Evolutionary conservation across 2,888 invertebrate species (phyloP).

Genomic region (Venustoraphidia nigricollis): DNA sequence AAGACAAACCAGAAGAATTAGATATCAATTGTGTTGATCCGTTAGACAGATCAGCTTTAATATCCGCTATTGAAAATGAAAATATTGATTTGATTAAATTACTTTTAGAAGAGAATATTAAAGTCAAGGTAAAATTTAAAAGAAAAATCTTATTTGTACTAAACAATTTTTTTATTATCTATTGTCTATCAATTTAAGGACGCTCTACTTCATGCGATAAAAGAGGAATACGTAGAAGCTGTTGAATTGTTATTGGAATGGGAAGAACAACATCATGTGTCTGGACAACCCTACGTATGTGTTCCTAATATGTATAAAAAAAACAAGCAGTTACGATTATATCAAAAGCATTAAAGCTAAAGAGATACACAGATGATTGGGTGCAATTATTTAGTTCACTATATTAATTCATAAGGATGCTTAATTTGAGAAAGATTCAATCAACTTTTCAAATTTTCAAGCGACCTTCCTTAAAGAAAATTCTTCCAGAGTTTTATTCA

Average conservation of each 20-base stretch:
- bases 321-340: not conserved
- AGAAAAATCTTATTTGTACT: too few species aligned
- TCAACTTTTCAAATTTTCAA: too few species aligned
- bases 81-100: conserved; percentile 84
- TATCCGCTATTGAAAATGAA: conserved; percentile 94
- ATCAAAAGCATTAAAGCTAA: too few species aligned
- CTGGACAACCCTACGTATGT: conserved; percentile 66
- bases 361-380: too few species aligned
- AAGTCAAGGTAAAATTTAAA: conserved; percentile 50
- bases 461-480: too few species aligned
- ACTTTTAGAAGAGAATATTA: conserved; percentile 64
- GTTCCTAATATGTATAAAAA: not conserved
- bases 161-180: not conserved
- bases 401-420: too few species aligned
- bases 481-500: too few species aligned
- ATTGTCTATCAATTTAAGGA: conserved; percentile 37
- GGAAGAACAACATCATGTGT: conserved; percentile 67
- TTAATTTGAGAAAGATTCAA: too few species aligned
- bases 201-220: conserved; percentile 86
- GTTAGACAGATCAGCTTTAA: conserved; percentile 79
- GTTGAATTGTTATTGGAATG: conserved; percentile 85
- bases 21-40: conserved; percentile 95
- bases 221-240: conserved; percentile 96
- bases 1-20: conserved; percentile 47
- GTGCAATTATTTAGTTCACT: too few species aligned